A percentile compares a stretch with the other conserved stretches of the same genome.
Evolutionary conservation across 1,140 invertebrate species (phyloP).

Genomic region (Habropoda laboriosa): DNA sequence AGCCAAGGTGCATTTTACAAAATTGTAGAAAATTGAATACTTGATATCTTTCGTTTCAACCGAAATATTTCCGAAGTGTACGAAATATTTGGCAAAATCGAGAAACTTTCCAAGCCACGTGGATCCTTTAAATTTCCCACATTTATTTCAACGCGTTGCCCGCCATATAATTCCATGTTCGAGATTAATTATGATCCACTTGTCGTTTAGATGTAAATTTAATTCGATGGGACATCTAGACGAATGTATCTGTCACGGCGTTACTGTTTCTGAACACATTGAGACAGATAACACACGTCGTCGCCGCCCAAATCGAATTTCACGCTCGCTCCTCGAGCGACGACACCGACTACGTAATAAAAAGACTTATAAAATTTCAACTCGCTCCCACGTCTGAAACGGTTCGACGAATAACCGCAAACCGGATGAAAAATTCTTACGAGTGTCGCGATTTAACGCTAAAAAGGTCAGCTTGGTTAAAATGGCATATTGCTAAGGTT

Average conservation of each 20-base stretch:
- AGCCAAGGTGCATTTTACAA: no score
- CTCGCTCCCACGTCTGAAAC: background rate
- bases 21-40: no score
- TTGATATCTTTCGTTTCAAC: no score
- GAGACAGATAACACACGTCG: conserved; percentile 60
- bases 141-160: background rate
- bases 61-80: no score
- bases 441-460: background rate
- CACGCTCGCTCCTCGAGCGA: conserved; percentile 24
- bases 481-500: no score
- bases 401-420: no score
- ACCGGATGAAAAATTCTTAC: background rate
- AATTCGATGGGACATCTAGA: conserved; percentile 52
- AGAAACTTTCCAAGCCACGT: background rate
- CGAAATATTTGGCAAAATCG: no score
- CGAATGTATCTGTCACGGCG: conserved; percentile 61
- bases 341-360: conserved; percentile 17
- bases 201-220: conserved; percentile 54
- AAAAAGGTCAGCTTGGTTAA: no score
- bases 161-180: conserved; percentile 17
- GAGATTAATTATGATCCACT: conserved; percentile 59
- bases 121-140: background rate
- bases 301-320: conserved; percentile 59
- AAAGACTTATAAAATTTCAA: conserved; percentile 27
- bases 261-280: conserved; percentile 57